Conservation (phyloP, 2,888 invertebrate genomes). For the Cyaniris semiargus region DNA sequence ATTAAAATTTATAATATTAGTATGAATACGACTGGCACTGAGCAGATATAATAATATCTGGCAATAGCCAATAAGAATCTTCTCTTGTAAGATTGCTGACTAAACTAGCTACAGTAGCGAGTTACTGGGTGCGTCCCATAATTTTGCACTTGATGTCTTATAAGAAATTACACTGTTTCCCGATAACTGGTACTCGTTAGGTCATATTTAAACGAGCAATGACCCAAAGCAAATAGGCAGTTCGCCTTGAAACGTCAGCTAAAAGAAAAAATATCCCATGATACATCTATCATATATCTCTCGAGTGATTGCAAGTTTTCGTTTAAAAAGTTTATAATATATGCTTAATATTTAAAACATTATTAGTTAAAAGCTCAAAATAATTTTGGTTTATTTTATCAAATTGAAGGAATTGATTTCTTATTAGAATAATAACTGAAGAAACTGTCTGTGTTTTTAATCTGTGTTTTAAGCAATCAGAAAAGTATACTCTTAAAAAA, state of each 20-base stretch:
- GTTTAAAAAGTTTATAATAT: background rate
- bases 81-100: background rate
- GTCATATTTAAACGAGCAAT: slow-evolving; percentile 30
- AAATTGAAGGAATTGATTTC: background rate
- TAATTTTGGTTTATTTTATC: background rate
- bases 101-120: background rate
- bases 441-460: background rate
- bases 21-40: background rate
- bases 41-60: background rate
- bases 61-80: background rate
- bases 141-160: slow-evolving; percentile 17
- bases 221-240: slow-evolving; percentile 25
- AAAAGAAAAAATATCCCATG: slow-evolving; percentile 37
- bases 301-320: background rate
- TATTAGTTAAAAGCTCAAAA: background rate
- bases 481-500: background rate
- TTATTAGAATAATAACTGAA: background rate
- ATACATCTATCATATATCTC: slow-evolving; percentile 19
- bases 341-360: background rate
- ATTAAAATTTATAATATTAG: background rate
- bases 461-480: too few species aligned
- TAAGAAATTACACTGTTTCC: slow-evolving; percentile 20
- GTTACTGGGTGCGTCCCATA: background rate
- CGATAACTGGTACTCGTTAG: slow-evolving; percentile 27
- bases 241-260: slow-evolving; percentile 18